A percentile compares a stretch with the other conserved stretches of the same genome.
Evolutionary conservation across 2,888 invertebrate genomes (phyloP).

Genomic region (Anaspis maculata): DNA sequence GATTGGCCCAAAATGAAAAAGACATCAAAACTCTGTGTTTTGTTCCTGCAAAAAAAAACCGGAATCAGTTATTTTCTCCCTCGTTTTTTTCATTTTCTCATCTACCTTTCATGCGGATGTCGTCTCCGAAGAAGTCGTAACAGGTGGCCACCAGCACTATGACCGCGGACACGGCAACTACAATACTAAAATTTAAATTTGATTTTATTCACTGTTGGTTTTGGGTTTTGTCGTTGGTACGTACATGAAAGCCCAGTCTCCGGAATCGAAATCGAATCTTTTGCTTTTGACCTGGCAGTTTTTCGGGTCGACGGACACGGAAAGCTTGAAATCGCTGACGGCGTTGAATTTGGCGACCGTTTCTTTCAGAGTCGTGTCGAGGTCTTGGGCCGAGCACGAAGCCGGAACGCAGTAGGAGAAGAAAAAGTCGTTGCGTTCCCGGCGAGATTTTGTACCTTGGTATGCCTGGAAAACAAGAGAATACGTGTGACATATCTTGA

Average conservation of each 20-base stretch:
- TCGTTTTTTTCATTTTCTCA: background rate
- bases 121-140: too few relatives aligned
- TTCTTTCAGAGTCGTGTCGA: conserved; percentile 34
- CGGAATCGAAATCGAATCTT: conserved; percentile 3
- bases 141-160: conserved; percentile 18
- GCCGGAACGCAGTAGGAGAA: conserved; percentile 56
- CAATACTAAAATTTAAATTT: conserved; percentile 11
- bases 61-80: background rate
- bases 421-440: conserved; percentile 35
- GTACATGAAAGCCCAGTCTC: conserved; percentile 20
- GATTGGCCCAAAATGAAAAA: conserved; percentile 28
- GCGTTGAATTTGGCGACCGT: conserved; percentile 15
- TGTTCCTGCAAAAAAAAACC: conserved; percentile 21
- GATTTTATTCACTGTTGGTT: background rate
- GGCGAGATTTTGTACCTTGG: conserved; percentile 1
- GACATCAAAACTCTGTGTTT: conserved; percentile 23
- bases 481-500: too few relatives aligned
- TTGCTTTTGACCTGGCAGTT: conserved; percentile 15
- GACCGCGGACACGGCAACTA: conserved; percentile 13
- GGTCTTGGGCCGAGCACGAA: conserved; percentile 46
- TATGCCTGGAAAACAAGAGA: background rate
- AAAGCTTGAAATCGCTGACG: conserved; percentile 14
- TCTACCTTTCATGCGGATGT: too few relatives aligned
- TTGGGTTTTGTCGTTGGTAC: conserved; percentile 1
- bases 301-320: conserved; percentile 12